Evolutionary conservation across 1,140 invertebrate genomes (phyloP), one percentile per base, ranked within the genome.

Genomic region (Hycleus cichorii): DNA sequence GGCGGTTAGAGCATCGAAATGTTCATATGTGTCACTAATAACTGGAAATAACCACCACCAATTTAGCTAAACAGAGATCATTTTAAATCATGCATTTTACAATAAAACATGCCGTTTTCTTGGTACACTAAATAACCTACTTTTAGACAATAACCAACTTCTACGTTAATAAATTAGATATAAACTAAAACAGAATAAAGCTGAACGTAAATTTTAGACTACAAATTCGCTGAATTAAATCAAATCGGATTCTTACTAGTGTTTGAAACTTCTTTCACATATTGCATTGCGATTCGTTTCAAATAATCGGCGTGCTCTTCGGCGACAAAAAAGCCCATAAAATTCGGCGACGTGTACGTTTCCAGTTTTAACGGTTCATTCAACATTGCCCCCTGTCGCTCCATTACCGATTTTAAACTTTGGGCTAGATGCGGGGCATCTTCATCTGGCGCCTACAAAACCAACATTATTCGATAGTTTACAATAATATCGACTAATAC

Each of bases 241-340:
- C 32, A 32, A 7, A 32, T 32, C 32, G 32, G 44, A 47, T 39
- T 79, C 78, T 85, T 82, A 83, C 86, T 83, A 66, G 84, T 76
- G 68, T 83, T 83, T 48, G 83, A 81, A 10, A 90, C 81, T 78
- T 88, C 85, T 73, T 88, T 86, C 6, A 88, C 83, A 77, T 87
- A 91, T 65, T 87, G 81, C 60, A 86, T 75, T 25, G 88, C 83
- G 64, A 92, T 77, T 60, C 81, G 80, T 70, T 88, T 89, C 12
- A 92, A 74, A 71, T 86, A 84, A 59, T 87, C 83, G 0, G 85
- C 85, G 75, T 89, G 83, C 62, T 87, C 79, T 54, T 92, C 86
- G 48, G 83, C 83, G 4, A 93, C 83, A 76, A 93, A 93, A 11
- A 92, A 80, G 0, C 90, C 90, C 84, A 93, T 90, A 71, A 91